Base-by-base conservation (phyloP, 2,113 vertebrate genomes). In the Siniperca knerii region DNA sequence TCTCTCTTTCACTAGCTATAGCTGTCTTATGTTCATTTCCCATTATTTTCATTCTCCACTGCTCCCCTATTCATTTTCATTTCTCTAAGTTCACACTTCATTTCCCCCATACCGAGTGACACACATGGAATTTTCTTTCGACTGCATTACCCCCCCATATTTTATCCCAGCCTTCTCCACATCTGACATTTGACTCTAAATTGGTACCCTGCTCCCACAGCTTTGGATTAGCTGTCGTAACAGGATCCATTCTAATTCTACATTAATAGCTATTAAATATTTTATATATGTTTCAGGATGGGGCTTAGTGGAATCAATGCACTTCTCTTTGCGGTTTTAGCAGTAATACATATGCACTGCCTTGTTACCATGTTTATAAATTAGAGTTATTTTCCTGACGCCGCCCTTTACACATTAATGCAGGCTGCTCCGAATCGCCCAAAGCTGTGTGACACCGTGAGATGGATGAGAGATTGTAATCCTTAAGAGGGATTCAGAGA, bases 401-500 rank as follows among this genome's bases (percentile, higher is more conserved):
- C 75, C 67, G 23, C 86, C 89, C 79, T 87, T 73, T 44, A 70
- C 87, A 77, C 93, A 90, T 92, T 94, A 93, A 94, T 93, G 91
- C 89, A 67, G 60, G 75, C 88, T 65, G 83, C 84, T 88, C 61
- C n/a, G 77, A 83, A 87, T 89, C 52, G 84, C 92, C 92, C 90
- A 86, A 87, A 93, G 93, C 89, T 40, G 65, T 75, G 88, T 85
- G 77, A 82, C 75, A 87, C 89, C 21, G 65, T 69, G 85, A 94
- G 93, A 94, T 92, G 82, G 91, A 94, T 90, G 81, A 92, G 82
- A 93, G 93, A 95, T 94, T 88, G 87, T 94, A 95, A 95, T 94
- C 95, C 93, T 94, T 91, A 81, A 89, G 91, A 93, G 92, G 92
- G 91, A 92, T 94, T 95, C 89, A 75, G 75, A 93, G 75, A 94